These are phyloP conservation scores for Vulpes vulpes DNA, from an alignment of 2,113 vertebrate genomes.

Conservation along the genomic window DNA sequence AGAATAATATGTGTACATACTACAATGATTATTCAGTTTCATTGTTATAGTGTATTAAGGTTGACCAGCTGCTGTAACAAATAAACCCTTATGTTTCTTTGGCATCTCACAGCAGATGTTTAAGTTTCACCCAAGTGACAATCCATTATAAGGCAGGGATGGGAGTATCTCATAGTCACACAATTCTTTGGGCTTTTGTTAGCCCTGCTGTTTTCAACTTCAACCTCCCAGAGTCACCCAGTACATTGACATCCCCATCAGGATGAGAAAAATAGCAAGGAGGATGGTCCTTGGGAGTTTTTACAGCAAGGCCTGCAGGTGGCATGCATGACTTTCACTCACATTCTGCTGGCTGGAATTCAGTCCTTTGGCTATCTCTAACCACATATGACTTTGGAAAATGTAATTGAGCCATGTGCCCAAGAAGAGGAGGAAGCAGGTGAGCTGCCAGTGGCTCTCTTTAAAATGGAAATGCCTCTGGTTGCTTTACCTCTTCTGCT, in stretches of 20 bases:
- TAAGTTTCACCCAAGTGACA: neutral
- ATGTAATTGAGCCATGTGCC: neutral
- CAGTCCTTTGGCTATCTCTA: neutral
- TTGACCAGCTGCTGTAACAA: neutral
- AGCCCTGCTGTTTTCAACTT: neutral
- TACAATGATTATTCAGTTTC: neutral
- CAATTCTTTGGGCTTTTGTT: neutral
- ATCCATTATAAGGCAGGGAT: neutral
- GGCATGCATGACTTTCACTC: neutral
- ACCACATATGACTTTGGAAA: neutral
- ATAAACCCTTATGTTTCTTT: neutral
- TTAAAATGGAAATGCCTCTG: neutral
- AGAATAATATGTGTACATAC: neutral
- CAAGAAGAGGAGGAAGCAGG: neutral
- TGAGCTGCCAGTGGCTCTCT: neutral
- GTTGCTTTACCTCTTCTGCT: neutral
- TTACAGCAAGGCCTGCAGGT: neutral
- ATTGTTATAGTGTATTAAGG: neutral
- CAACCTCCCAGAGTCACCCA: neutral
- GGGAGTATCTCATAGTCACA: neutral
- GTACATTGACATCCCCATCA: neutral
- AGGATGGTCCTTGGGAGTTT: neutral
- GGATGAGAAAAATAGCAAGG: neutral
- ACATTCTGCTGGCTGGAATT: too few species aligned
- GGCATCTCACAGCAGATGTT: neutral